Conservation (phyloP, 2,797 vertebrate genomes). For the Acanthornis magna region DNA sequence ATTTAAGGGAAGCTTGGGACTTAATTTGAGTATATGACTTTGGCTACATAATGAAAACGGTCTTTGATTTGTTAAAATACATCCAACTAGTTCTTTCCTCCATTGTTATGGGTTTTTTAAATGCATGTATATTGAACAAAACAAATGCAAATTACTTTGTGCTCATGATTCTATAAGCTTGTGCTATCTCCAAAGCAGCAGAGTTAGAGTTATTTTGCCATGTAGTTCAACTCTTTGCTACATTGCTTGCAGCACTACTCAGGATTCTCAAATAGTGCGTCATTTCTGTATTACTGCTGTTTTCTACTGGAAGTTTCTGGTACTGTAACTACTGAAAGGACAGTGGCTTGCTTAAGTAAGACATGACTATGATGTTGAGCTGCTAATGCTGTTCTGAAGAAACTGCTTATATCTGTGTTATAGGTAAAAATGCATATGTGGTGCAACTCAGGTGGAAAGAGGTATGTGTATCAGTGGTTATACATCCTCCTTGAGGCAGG, state of each 20-base stretch:
- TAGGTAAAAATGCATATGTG: fast-evolving
- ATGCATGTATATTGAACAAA: not conserved
- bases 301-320: not conserved
- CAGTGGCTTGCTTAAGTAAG: not conserved
- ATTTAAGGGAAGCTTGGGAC: not conserved
- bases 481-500: not conserved
- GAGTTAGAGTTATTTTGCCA: not conserved
- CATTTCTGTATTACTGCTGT: not conserved
- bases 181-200: not conserved
- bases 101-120: not conserved
- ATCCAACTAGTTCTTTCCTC: not conserved
- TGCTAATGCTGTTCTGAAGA: not conserved
- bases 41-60: not conserved
- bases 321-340: not conserved
- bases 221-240: not conserved
- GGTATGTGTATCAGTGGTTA: not conserved
- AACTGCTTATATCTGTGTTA: not conserved
- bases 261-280: not conserved
- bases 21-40: not conserved
- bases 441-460: not conserved
- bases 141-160: not conserved
- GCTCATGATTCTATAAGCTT: not conserved
- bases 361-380: not conserved
- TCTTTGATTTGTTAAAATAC: not conserved
- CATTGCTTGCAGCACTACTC: not conserved